Conservation (phyloP, 2,797 vertebrate genomes). For the Enteromius unitaeniatus region DNA sequence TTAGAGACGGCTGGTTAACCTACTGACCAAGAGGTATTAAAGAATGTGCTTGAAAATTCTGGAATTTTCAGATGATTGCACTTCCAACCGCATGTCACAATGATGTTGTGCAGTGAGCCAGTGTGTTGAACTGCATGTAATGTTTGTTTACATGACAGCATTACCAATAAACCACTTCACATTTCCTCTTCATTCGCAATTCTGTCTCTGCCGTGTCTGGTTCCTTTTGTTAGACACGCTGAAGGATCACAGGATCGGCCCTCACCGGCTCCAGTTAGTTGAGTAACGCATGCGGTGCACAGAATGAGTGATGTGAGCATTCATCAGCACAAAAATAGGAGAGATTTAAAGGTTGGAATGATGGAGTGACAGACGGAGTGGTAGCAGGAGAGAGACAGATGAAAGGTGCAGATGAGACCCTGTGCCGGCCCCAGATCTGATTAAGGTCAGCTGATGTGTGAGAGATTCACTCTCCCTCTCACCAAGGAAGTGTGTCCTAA, state of each 20-base stretch:
- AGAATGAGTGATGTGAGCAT: slow-evolving; percentile 72
- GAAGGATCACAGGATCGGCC: slow-evolving; percentile 39
- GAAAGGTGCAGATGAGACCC: slow-evolving; percentile 50
- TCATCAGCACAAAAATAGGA: slow-evolving; percentile 44
- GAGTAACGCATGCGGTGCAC: slow-evolving; percentile 67
- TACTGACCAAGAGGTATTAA: slow-evolving; percentile 13
- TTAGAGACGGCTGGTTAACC: slow-evolving; percentile 52
- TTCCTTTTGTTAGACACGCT: slow-evolving; percentile 11
- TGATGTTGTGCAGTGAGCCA: slow-evolving; percentile 33
- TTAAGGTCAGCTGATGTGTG: slow-evolving; percentile 77
- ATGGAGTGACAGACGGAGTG: slow-evolving; percentile 38
- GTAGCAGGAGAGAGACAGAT: slow-evolving; percentile 34
- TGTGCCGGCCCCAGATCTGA: slow-evolving; percentile 69
- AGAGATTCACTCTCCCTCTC: slow-evolving; percentile 75
- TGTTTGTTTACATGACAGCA: slow-evolving; percentile 45
- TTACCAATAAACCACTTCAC: slow-evolving; percentile 14
- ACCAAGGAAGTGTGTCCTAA: slow-evolving; percentile 54
- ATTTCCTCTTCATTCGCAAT: slow-evolving; percentile 7
- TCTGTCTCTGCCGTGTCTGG: not conserved
- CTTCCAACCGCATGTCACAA: slow-evolving; percentile 26
- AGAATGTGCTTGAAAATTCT: slow-evolving; percentile 4
- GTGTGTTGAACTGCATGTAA: slow-evolving; percentile 27
- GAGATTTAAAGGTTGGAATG: slow-evolving; percentile 29
- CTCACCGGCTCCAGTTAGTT: slow-evolving; percentile 63
- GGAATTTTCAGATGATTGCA: slow-evolving; percentile 19